Base-by-base conservation (phyloP, 2,113 vertebrate species). In the Lophius piscatorius region DNA sequence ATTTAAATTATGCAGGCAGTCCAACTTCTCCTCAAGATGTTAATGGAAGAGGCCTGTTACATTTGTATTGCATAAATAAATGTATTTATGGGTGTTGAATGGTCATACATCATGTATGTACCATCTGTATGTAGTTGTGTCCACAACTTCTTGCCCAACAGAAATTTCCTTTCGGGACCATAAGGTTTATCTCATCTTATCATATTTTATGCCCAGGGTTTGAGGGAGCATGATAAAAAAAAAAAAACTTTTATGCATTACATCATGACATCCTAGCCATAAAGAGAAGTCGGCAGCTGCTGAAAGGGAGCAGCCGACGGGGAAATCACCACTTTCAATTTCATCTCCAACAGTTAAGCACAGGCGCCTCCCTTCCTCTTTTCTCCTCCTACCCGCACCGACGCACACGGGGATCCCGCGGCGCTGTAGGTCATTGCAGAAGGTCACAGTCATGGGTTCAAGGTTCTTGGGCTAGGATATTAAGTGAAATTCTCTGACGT, bases 311-410 rank as follows among this genome's bases (percentile, higher is more conserved):
- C 65, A 64, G 76, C 65, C 80, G 17, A 63, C 56, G 50, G 84
- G 78, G 84, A 87, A 86, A 87, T 87, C 80, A 83, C 38, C 51
- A 2, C 67, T 67, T 88, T 85, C 82, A 85, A 83, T 88, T 88
- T 83, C 67, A 78, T 84, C 78, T 80, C 73, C 45, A 41, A 56
- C 71, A 57, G 71, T 83, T 76, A 80, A 88, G 75, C 68, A 70
- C 64, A 62, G 29, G 64, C 49, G 70, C 71, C 74, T 67, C 62
- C 5, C 72, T 69, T 76, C 77, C 49, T 56, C 39, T 39, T 68
- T 51, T 41, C 46, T 56, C 39, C 64, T 61, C 21, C 1, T n/a
- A 5, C 51, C 31, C 41, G n/a, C 59, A 28, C 56, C 59, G 62
- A 47, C 9, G 26, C 44, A 61, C 78, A 26, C 42, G 1, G 84